phyloP scores from a whole-genome alignment of 2,113 vertebrate genomes.

The Pollimyrus isidori region DNA sequence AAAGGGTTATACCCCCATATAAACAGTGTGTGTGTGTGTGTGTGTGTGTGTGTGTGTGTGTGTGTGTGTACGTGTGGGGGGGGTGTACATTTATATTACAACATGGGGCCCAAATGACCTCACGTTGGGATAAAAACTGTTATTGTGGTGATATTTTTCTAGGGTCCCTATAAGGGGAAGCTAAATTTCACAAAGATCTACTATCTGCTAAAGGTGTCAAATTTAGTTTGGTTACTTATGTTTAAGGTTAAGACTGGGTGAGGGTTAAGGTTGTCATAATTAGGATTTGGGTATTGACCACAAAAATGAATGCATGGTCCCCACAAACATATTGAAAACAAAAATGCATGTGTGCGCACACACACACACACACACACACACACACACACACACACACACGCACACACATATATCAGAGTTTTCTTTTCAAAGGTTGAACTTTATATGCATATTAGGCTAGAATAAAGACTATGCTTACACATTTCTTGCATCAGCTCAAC shows the following conservation, averaged over 20 bases:
- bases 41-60: background rate
- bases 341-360: too few species aligned
- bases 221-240: background rate
- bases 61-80: background rate
- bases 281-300: background rate
- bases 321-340: background rate
- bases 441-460: background rate
- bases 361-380: background rate
- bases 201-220: background rate
- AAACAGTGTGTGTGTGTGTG: background rate
- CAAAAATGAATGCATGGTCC: background rate
- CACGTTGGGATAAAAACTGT: background rate
- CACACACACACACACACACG: background rate
- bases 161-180: background rate
- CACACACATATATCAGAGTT: background rate
- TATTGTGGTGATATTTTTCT: background rate
- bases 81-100: background rate
- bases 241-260: background rate
- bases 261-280: background rate
- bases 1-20: background rate
- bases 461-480: conserved; percentile 1
- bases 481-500: conserved; percentile 5
- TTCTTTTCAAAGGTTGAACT: background rate
- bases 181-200: background rate
- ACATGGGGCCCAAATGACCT: background rate